Conservation (phyloP, 2,888 invertebrate species). For the Anthophora plumipes region DNA sequence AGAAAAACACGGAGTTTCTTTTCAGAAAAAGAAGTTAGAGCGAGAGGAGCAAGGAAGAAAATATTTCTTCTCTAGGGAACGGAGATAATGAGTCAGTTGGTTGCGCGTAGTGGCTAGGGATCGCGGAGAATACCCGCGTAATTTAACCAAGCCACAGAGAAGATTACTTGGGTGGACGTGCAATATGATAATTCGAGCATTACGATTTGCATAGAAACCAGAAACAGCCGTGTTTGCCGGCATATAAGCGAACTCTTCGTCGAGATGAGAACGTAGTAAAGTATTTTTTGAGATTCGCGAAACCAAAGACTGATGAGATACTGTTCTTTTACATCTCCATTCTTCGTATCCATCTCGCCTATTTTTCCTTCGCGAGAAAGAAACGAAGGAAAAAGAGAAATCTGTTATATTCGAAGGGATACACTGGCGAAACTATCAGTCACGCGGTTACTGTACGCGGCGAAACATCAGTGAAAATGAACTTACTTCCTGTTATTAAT, state of each 20-base stretch:
- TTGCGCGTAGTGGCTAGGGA: background rate
- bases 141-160: constrained; percentile 32
- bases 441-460: background rate
- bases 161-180: constrained; percentile 32
- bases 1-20: too few relatives aligned
- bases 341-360: background rate
- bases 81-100: too few relatives aligned
- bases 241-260: constrained; percentile 5
- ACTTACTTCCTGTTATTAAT: background rate
- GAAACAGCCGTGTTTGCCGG: constrained; percentile 27
- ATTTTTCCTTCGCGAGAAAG: background rate
- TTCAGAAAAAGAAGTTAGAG: too few relatives aligned
- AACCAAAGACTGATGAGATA: background rate
- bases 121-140: constrained; percentile 21
- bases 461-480: background rate
- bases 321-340: background rate
- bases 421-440: background rate
- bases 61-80: background rate
- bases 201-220: constrained; percentile 47
- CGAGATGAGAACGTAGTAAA: constrained; percentile 1
- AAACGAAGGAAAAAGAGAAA: too few relatives aligned
- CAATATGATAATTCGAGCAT: constrained; percentile 50
- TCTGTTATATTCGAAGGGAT: background rate
- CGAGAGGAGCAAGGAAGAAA: background rate
- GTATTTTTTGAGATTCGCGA: background rate